Conservation (phyloP, 2,113 vertebrate species). For the Elephantulus edwardii region DNA sequence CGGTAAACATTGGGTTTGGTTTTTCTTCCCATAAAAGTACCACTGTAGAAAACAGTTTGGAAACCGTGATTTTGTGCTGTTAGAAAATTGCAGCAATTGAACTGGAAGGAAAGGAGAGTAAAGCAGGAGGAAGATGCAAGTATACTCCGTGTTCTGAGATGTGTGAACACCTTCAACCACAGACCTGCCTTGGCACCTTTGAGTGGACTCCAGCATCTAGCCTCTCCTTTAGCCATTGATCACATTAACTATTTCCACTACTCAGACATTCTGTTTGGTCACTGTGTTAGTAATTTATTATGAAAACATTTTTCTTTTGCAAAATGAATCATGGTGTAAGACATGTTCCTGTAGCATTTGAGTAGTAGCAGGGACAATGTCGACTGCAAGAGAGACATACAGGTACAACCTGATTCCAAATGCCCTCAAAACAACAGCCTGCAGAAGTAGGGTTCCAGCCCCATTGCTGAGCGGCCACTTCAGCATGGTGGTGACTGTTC, state of each 20-base stretch:
- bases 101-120: rapidly evolving
- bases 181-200: not conserved
- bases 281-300: not conserved
- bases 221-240: not conserved
- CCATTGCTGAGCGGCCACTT: not conserved
- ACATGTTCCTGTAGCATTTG: conserved; percentile 86
- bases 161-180: not conserved
- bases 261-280: not conserved
- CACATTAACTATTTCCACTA: not conserved
- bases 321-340: not conserved
- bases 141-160: not conserved
- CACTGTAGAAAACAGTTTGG: not conserved
- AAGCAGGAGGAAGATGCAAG: not conserved
- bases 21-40: not conserved
- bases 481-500: conserved; percentile 83
- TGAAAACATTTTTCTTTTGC: not conserved
- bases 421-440: not conserved
- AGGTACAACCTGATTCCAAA: not conserved
- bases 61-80: not conserved
- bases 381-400: conserved; percentile 93
- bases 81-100: not conserved
- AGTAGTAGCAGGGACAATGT: conserved; percentile 93
- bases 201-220: not conserved
- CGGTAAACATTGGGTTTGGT: not conserved
- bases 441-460: not conserved